Conservation (phyloP, 1,140 invertebrate genomes). For the Ectropis grisescens region DNA sequence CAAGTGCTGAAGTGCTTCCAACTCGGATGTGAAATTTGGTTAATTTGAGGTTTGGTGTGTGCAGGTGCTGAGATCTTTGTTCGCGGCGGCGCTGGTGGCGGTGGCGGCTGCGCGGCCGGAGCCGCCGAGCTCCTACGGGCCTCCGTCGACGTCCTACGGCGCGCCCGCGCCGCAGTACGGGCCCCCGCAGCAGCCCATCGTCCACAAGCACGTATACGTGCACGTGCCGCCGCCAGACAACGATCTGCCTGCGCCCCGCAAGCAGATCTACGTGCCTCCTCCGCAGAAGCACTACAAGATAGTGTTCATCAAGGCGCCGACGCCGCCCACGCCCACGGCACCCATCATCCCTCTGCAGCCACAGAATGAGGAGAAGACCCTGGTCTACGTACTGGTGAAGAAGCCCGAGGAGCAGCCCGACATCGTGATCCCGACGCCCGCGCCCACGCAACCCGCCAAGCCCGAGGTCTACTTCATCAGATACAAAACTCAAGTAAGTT, state of each 20-base stretch:
- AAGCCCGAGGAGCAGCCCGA: constrained; percentile 87
- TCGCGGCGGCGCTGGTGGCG: constrained; percentile 38
- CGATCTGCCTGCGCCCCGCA: constrained; percentile 76
- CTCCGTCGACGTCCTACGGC: constrained; percentile 54
- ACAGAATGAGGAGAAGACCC: constrained; percentile 88
- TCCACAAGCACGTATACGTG: constrained; percentile 89
- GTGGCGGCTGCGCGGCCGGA: constrained; percentile 51
- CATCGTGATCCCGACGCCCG: constrained; percentile 81
- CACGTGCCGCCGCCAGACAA: constrained; percentile 88
- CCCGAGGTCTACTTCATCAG: constrained; percentile 91
- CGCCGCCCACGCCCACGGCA: constrained; percentile 82
- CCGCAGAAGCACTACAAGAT: constrained; percentile 92
- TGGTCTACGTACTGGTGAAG: constrained; percentile 91
- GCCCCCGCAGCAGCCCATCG: constrained; percentile 80
- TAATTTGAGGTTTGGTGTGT: constrained; percentile 20
- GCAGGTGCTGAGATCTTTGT: constrained; percentile 47
- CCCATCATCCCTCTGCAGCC: constrained; percentile 82
- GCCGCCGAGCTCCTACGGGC: constrained; percentile 50
- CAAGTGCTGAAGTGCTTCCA: too few species aligned
- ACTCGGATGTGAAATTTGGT: not conserved
- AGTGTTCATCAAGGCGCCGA: constrained; percentile 90
- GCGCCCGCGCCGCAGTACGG: constrained; percentile 78
- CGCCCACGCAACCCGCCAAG: constrained; percentile 85
- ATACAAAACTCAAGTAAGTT: constrained; percentile 83
- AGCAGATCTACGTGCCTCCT: constrained; percentile 74